These are phyloP conservation scores for Myotis myotis DNA, from an alignment of 2,797 vertebrate species.

Conservation along the genomic window DNA sequence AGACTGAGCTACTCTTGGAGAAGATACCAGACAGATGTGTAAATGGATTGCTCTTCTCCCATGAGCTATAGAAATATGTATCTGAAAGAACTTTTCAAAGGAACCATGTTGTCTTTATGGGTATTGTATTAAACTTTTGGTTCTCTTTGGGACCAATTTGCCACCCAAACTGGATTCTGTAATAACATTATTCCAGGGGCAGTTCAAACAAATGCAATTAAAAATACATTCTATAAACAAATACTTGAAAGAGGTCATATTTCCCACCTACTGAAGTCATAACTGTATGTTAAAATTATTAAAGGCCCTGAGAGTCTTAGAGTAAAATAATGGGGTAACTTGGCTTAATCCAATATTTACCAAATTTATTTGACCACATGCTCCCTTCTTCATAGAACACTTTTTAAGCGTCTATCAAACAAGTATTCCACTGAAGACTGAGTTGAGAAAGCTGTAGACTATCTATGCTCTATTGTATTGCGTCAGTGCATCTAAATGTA, in stretches of 20 bases:
- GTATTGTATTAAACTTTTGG: neutral
- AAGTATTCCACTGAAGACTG: neutral
- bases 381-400: neutral
- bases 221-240: neutral
- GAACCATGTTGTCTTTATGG: neutral
- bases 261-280: neutral
- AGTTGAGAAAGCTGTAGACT: neutral
- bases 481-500: neutral
- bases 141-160: neutral
- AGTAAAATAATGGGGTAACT: neutral
- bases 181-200: neutral
- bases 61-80: neutral
- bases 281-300: neutral
- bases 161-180: neutral
- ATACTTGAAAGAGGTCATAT: neutral
- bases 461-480: too few relatives aligned
- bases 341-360: neutral
- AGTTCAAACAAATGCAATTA: constrained; percentile 13
- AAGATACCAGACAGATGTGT: neutral
- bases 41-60: neutral
- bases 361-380: neutral
- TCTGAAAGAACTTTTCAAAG: constrained; percentile 14
- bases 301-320: neutral
- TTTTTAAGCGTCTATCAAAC: neutral
- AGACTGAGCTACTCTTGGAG: neutral